Evolutionary conservation across 2,888 invertebrate species (phyloP), one percentile per base, ranked within the genome.

Genomic region (Ptilodon capucinus): DNA sequence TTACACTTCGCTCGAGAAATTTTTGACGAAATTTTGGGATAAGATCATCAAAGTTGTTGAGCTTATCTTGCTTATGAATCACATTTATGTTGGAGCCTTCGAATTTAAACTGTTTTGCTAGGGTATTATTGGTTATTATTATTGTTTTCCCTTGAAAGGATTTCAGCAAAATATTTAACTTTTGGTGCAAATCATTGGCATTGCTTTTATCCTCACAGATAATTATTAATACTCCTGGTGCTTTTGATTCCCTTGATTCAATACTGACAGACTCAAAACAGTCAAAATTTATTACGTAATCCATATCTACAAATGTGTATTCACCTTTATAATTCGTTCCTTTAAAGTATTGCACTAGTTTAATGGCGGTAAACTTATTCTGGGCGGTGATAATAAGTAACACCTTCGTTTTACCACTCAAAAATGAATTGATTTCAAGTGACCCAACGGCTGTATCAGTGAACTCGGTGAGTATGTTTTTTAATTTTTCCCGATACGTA

Each of bases 341-440:
- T 25, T 47, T 21, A 9, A 54, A 58, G 45, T 47, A 58, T 36
- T 58, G 60, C 5, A 48, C 44, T 41, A 63, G n/a, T 32, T 63
- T 63, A 6, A 51, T 46, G 39, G 48, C 48, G 11, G 60, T 39
- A 4, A 63, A 50, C 14, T 30, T 38, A 38, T 45, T 47, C 13
- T 63, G 51, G 38, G 48, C 25, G 13, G 63, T 48, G 17, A 48
- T 25, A 13, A 58, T 23, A 16, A 13, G 8, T 28, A 42, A 14
- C 11, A 53, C 39, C 19, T 16, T 48, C 39, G 39, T 35, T 5
- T 46, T 8, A 3, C 36, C 51, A 2, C 19, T 36, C 9, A 45
- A 30, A 34, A 57, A 57, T 0, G 3, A 7, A 25, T 49, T 35
- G 18, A 60, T n/a, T 7, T 45, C 8, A 17, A 51, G 17, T 13